Percentiles rank a stretch among this genome's conserved stretches.
These are phyloP conservation scores for Petaurus breviceps DNA, from an alignment of 2,113 vertebrate species.

Conservation along the genomic window DNA sequence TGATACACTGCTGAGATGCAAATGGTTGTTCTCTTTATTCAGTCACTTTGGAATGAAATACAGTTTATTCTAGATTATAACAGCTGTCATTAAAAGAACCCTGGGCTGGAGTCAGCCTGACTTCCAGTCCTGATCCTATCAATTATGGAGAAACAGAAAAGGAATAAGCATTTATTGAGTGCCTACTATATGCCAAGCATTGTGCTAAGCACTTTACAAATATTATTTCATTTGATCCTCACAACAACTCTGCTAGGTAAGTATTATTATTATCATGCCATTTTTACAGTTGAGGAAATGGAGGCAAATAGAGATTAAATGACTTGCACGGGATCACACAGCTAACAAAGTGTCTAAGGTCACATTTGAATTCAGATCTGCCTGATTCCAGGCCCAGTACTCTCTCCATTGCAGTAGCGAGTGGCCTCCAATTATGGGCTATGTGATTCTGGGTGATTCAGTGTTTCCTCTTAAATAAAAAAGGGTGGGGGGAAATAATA, in stretches of 20 bases:
- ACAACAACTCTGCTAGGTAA: not conserved
- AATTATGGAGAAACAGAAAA: not conserved
- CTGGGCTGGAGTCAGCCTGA: not conserved
- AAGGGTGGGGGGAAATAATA: not conserved
- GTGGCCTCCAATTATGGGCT: not conserved
- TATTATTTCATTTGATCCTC: not conserved
- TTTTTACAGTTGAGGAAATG: not conserved
- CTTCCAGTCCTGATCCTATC: not conserved
- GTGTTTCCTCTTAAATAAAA: not conserved
- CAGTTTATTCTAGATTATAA: not conserved
- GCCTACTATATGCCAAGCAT: not conserved
- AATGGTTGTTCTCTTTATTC: not conserved
- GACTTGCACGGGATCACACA: not conserved
- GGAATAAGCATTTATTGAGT: not conserved
- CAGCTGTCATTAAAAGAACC: not conserved
- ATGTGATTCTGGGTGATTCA: not conserved
- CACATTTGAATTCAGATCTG: not conserved
- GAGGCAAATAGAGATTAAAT: not conserved
- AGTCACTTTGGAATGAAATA: not conserved
- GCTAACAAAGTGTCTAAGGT: not conserved
- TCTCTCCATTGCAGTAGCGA: not conserved
- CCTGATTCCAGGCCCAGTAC: not conserved
- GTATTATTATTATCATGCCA: not conserved
- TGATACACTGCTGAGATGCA: not conserved
- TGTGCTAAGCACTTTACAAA: not conserved